A percentile compares a stretch with the other conserved stretches of the same genome.
phyloP scores from a whole-genome alignment of 2,797 vertebrate genomes.

The Chaunax sp. region DNA sequence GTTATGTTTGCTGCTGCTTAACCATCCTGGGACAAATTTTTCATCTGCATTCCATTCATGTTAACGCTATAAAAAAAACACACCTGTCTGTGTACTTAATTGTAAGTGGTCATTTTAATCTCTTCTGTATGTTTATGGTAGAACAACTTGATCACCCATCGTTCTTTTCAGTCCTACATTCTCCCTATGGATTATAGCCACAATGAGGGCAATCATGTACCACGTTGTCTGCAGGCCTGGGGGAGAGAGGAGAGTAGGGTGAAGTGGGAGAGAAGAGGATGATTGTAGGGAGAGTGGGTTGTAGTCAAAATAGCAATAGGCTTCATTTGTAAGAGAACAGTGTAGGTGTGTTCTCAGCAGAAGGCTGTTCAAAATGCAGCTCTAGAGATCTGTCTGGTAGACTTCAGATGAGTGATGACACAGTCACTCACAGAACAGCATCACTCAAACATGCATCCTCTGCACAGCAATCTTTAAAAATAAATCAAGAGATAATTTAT shows the following conservation, averaged over 20 bases:
- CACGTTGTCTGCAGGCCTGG: conserved; percentile 20
- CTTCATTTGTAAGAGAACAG: conserved; percentile 35
- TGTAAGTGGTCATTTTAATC: conserved; percentile 51
- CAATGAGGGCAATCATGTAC: conserved; percentile 38
- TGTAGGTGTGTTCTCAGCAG: conserved; percentile 36
- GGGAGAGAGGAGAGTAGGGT: conserved; percentile 27
- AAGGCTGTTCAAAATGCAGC: conserved; percentile 30
- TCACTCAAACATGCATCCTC: background rate
- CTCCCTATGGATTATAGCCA: conserved; percentile 31
- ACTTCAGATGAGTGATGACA: conserved; percentile 17
- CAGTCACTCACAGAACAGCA: too few relatives aligned
- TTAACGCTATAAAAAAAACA: conserved; percentile 36
- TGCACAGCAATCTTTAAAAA: background rate
- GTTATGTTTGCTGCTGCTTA: conserved; percentile 47
- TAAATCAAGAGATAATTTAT: background rate
- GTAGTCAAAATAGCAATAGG: conserved; percentile 30
- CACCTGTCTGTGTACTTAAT: conserved; percentile 33
- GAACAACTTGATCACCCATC: conserved; percentile 48
- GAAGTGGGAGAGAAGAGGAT: conserved; percentile 43
- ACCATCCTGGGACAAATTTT: conserved; percentile 26
- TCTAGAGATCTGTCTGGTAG: conserved; percentile 9
- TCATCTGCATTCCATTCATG: conserved; percentile 42
- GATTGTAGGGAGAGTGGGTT: conserved; percentile 46
- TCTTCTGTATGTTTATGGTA: conserved; percentile 48
- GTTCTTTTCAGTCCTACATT: conserved; percentile 31